Conservation (phyloP, 2,113 vertebrate genomes). For the Mungos mungo region DNA sequence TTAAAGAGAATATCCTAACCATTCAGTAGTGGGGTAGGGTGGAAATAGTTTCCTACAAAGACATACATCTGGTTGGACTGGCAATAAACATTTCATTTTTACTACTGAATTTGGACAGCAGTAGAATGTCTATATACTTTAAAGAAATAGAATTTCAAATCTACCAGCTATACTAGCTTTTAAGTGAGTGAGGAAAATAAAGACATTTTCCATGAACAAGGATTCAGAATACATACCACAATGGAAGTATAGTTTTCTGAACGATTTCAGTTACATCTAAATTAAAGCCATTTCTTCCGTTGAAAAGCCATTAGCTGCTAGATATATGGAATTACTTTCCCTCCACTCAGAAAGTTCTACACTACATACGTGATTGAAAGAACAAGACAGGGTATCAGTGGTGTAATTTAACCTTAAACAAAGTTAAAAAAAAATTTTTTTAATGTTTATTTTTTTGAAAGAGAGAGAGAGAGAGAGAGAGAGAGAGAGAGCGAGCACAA, state of each 20-base stretch:
- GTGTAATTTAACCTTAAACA: not conserved
- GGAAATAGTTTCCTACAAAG: not conserved
- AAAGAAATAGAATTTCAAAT: not conserved
- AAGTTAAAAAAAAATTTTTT: not conserved
- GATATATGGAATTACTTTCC: not conserved
- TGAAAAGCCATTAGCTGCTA: not conserved
- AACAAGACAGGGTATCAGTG: not conserved
- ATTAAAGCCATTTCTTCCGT: not conserved
- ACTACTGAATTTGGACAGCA: not conserved
- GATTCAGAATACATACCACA: not conserved
- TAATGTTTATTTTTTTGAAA: too few relatives aligned
- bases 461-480: too few relatives aligned
- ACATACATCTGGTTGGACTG: not conserved
- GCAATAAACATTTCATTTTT: not conserved
- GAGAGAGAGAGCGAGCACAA: too few relatives aligned
- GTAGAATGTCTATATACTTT: not conserved
- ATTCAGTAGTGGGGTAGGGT: not conserved
- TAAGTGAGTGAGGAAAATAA: not conserved
- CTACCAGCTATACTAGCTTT: not conserved
- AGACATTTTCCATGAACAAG: not conserved
- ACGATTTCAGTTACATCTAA: not conserved
- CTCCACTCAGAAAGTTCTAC: not conserved
- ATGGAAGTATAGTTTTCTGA: not conserved
- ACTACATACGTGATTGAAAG: not conserved
- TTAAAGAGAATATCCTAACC: not conserved